phyloP scores from a whole-genome alignment of 2,888 invertebrate species.

The Ceramica pisi region DNA sequence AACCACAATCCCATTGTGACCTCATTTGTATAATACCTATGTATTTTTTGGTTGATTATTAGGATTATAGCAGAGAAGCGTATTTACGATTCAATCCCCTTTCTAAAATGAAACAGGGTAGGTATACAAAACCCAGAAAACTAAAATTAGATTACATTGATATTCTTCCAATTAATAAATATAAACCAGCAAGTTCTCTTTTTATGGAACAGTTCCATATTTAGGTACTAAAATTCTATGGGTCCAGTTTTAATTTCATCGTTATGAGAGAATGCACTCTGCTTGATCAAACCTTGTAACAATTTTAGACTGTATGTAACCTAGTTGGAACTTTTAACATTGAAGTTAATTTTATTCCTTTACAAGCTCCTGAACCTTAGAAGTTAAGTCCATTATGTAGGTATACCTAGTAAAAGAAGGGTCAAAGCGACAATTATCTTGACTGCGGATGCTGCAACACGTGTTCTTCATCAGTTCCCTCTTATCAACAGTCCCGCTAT shows the following conservation, averaged over 20 bases:
- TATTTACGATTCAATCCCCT: conserved; percentile 29
- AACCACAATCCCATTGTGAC: conserved; percentile 39
- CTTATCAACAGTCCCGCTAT: too few species aligned
- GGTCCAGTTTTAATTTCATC: conserved; percentile 19
- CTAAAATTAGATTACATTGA: not conserved
- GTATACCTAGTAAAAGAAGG: too few species aligned
- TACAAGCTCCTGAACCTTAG: too few species aligned
- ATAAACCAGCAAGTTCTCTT: not conserved
- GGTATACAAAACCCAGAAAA: not conserved
- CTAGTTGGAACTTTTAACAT: not conserved
- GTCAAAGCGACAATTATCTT: too few species aligned
- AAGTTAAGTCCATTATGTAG: too few species aligned
- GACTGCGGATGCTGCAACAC: too few species aligned
- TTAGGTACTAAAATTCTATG: not conserved
- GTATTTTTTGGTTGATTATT: conserved; percentile 30
- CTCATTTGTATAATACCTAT: conserved; percentile 39
- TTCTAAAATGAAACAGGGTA: conserved; percentile 4
- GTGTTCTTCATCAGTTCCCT: not conserved
- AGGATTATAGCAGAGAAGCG: not conserved
- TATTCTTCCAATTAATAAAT: conserved; percentile 12
- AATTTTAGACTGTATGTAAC: not conserved
- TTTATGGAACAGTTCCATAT: not conserved
- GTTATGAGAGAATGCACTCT: conserved; percentile 42
- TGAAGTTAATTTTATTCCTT: not conserved
- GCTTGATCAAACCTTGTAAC: conserved; percentile 39